These are phyloP conservation scores for Empidonax traillii DNA, from an alignment of 2,113 vertebrate species.

Conservation along the genomic window DNA sequence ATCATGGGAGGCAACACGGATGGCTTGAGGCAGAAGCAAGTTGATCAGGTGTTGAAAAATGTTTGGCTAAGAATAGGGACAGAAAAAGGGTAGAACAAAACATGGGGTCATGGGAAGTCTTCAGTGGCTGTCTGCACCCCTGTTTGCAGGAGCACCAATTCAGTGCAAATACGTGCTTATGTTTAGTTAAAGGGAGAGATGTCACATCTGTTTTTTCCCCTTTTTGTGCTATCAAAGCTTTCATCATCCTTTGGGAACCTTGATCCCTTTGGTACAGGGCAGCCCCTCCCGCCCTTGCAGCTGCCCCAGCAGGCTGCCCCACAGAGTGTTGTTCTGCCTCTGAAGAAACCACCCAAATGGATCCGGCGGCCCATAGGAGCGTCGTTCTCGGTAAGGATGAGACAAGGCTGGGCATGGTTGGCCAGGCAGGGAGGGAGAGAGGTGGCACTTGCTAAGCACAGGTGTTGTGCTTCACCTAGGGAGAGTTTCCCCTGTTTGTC, in stretches of 20 bases:
- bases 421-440: neutral
- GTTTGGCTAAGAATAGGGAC: neutral
- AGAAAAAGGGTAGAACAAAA: neutral
- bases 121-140: neutral
- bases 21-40: conserved; percentile 83
- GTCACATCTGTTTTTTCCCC: fast-evolving
- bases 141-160: neutral
- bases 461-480: neutral
- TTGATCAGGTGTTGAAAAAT: conserved; percentile 74
- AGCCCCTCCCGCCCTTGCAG: conserved; percentile 87
- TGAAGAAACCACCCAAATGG: conserved; percentile 97
- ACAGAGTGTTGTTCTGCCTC: conserved; percentile 75
- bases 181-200: neutral
- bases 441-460: neutral
- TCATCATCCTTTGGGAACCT: conserved; percentile 91
- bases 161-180: fast-evolving
- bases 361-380: conserved; percentile 90
- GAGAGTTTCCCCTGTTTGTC: neutral
- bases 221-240: conserved; percentile 74
- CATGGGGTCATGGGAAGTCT: neutral
- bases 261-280: conserved; percentile 92
- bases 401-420: neutral
- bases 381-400: conserved; percentile 86
- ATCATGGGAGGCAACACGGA: conserved; percentile 92
- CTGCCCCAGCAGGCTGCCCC: conserved; percentile 79